Base-by-base conservation (phyloP, 2,888 invertebrate genomes). In the Rhyacophila evoluta region DNA sequence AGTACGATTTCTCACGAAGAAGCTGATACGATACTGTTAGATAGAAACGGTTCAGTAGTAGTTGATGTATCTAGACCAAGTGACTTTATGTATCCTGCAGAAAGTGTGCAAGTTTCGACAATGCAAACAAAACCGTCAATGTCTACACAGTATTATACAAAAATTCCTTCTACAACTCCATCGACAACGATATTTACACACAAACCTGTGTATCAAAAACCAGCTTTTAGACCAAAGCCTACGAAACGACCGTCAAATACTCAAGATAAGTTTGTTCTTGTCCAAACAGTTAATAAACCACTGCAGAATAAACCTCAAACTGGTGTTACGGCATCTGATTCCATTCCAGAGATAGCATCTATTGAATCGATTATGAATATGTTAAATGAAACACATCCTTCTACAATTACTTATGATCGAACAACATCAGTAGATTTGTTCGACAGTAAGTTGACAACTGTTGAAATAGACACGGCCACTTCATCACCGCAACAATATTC, bases 351-450 rank as follows among this genome's bases (percentile, higher is more conserved):
- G 82, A 91, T 89, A 39, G 89, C 90, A 79, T 90, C 91, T 0
- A 89, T 91, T 73, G 89, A 91, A 15, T 90, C 93, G 71, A 93
- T 94, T 3, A 90, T 93, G 78, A 90, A 93, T 83, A 92, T 93
- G 89, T 85, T 93, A 8, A 93, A 93, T 84, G 88, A 88, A 71
- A 86, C 85, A 2, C 86, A 84, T 79, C 85, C 86, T 38, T 75
- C 80, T 3, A 82, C 76, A n/a, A 73, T 75, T 8, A 36, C 80
- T 11, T 67, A 67, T 29, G 72, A 73, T 73, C 41, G 71, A 80
- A 70, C 84, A 11, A 72, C 72, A 12, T 36, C 39, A 0, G 68
- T 28, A 70, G 86, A 88, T 77, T 41, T 84, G 5, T 84, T 87
- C 80, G 88, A 89, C 83, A 88, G 87, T 0, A 89, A 89, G 83